A percentile compares a stretch with the other conserved stretches of the same genome.
Evolutionary conservation across 2,113 vertebrate genomes (phyloP).

Genomic region (Callipepla squamata): DNA sequence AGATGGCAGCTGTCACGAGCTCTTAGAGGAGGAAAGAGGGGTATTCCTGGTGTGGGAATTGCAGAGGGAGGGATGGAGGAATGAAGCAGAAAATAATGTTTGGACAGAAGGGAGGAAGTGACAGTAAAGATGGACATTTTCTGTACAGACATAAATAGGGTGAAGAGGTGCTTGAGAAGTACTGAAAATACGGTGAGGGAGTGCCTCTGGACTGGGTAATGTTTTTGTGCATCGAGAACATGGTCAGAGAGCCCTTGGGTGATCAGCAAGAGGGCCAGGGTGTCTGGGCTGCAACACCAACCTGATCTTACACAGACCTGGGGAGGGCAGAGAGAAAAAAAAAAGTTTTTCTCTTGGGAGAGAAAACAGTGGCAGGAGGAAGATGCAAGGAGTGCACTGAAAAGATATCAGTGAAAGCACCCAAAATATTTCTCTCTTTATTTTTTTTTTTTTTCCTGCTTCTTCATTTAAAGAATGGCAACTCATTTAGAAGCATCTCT

Average conservation of each 20-base stretch:
- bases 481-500: neutral
- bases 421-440: neutral
- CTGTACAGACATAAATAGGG: neutral
- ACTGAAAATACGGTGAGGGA: neutral
- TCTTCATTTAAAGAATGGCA: neutral
- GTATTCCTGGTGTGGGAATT: slow-evolving; percentile 4
- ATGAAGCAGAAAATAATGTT: neutral
- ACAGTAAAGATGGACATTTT: fast-evolving
- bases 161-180: neutral
- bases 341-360: neutral
- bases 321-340: neutral
- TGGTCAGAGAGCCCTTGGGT: neutral
- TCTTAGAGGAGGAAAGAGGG: slow-evolving; percentile 5
- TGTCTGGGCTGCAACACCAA: neutral
- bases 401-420: neutral
- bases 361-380: neutral
- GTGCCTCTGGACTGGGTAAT: neutral
- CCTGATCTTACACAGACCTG: neutral
- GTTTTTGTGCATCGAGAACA: neutral
- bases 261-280: fast-evolving
- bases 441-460: neutral
- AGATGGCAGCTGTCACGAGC: slow-evolving; percentile 65
- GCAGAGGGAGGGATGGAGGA: neutral
- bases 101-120: neutral
- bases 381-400: neutral